Evolutionary conservation across 2,797 vertebrate genomes (phyloP), one percentile per base, ranked within the genome.

Genomic region (Tenualosa ilisha): DNA sequence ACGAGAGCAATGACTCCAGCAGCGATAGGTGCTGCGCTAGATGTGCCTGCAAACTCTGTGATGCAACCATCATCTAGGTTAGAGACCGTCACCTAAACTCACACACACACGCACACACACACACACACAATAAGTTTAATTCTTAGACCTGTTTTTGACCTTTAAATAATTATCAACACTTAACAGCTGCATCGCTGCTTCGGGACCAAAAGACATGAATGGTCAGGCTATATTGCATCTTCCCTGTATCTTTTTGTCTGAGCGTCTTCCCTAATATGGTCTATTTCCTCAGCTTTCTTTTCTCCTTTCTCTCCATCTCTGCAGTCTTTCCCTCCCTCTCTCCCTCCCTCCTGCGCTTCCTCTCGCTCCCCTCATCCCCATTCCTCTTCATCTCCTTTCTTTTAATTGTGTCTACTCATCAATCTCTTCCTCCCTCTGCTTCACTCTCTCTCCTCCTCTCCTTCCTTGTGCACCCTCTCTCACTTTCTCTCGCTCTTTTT

Each of bases 11-110:
- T 90, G 90, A 93, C 87, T 88, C 65, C 37, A 86, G 91, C 90
- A 82, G 89, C 92, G 0, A 59, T 89, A 37, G 93, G 89, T 59
- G 91, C 88, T 86, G 91, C 89, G 61, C 94, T 93, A 91, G 91
- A 91, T 84, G 89, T 95, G 87, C 94, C 93, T 59, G 88, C 90
- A 91, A 96, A 96, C 89, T 93, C 88, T 63, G 87, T 93, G 90
- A 93, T 51, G 51, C 93, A 93, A 85, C 92, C 94, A 87, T 93
- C 92, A 82, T 93, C 93, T 84, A 87, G 91, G 93, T 93, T 96
- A 91, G 95, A 96, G 89, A 95, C 93, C 89, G 94, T 96, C 93
- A 97, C 94, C 95, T 97, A 61, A 31, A 86, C 61, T 75, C 61
- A 72, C 24, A 85, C 56, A 85, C 83, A 87, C 68, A 84, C 63